Base-by-base conservation (phyloP, 2,113 vertebrate genomes). In the Atlantisia rogersi region DNA sequence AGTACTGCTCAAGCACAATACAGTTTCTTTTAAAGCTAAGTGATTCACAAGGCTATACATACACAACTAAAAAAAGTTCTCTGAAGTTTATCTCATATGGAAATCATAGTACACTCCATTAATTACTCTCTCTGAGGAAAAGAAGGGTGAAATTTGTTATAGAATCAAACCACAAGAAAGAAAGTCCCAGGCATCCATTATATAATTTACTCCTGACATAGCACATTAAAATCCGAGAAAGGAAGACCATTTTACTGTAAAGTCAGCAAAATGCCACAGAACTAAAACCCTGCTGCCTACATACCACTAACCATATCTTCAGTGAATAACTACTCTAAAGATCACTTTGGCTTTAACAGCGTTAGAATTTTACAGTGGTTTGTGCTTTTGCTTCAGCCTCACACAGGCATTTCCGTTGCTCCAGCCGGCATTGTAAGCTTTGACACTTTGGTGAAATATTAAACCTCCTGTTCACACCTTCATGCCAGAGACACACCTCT, bases 141-240 rank as follows among this genome's bases (percentile, higher is more conserved):
- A 97, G 90, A 96, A 96, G 96, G 88, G 92, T 97, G 96, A 97
- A 97, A 96, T 82, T 73, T 97, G 88, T 97, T 98, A 97, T 86
- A 97, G 96, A 97, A 97, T 98, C 97, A 98, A 96, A 98, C 97
- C 97, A 96, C 96, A 98, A 97, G 97, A 97, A 89, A 97, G 92
- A 96, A 97, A 97, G 95, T 97, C 97, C 95, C 95, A 96, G 91
- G 92, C 95, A 95, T 98, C 97, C 95, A 97, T 98, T 98, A 97
- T 95, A 60, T 94, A 95, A 97, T 98, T 98, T 98, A 97, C 93
- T 97, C 97, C 97, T 98, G 98, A 98, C 96, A 73, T 97, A 98
- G 97, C 97, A 97, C 96, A 98, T 98, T 98, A 97, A 97, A 98
- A 97, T 98, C 94, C 97, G 94, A 93, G 97, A 95, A 96, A 96